These are phyloP conservation scores for Homarus americanus DNA, from an alignment of 1,140 invertebrate species.

Conservation along the genomic window DNA sequence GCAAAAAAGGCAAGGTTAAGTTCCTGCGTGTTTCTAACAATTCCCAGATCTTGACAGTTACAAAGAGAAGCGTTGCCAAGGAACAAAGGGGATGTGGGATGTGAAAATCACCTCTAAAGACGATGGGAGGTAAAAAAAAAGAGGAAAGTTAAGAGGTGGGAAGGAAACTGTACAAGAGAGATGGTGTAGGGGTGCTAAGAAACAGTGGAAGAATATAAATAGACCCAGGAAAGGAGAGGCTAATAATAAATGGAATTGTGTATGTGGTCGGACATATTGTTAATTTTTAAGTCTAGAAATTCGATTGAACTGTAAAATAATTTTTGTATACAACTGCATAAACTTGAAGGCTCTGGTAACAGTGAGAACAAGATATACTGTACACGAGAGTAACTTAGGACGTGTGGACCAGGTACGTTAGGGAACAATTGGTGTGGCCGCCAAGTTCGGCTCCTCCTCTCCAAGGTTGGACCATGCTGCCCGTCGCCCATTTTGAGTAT, in stretches of 20 bases:
- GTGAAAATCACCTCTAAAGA: not conserved
- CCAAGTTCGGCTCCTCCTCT: not conserved
- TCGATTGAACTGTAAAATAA: too few species aligned
- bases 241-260: not conserved
- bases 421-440: slow-evolving; percentile 7
- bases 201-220: not conserved
- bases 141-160: not conserved
- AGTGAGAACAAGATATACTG: not conserved
- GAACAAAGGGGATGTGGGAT: not conserved
- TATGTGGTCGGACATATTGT: too few species aligned
- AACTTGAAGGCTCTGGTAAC: not conserved
- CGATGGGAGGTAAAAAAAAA: not conserved
- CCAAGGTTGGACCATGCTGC: slow-evolving; percentile 18
- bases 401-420: not conserved
- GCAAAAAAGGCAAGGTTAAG: not conserved
- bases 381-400: not conserved
- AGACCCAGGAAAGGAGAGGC: not conserved
- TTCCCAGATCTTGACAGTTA: slow-evolving; percentile 5
- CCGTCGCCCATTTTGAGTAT: slow-evolving; percentile 13
- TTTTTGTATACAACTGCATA: too few species aligned
- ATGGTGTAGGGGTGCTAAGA: not conserved
- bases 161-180: not conserved
- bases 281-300: too few species aligned
- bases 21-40: not conserved
- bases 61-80: not conserved